Evolutionary conservation across 2,113 vertebrate genomes (phyloP).

Genomic region (Python bivittatus): DNA sequence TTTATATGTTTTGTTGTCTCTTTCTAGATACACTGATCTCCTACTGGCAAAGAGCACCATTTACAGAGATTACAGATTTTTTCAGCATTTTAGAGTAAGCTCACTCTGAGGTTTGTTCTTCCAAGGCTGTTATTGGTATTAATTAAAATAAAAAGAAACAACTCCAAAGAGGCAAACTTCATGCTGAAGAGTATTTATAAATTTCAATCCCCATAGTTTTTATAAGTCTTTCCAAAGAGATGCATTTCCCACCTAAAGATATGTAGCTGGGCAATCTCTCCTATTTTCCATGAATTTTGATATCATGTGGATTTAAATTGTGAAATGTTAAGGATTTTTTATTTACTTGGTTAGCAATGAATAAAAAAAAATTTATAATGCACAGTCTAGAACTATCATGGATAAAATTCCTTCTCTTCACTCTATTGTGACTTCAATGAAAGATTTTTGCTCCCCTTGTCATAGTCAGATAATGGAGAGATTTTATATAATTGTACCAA

Average conservation of each 20-base stretch:
- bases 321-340: not conserved
- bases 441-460: not conserved
- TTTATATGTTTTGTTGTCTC: conserved; percentile 41
- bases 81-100: conserved; percentile 99
- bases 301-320: not conserved
- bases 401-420: not conserved
- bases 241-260: not conserved
- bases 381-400: not conserved
- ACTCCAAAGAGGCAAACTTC: conserved; percentile 10
- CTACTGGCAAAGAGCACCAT: conserved; percentile 94
- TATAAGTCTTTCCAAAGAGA: not conserved
- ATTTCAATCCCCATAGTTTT: not conserved
- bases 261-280: not conserved
- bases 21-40: conserved; percentile 91
- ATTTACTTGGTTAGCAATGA: not conserved
- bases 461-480: not conserved
- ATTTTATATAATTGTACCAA: too few species aligned
- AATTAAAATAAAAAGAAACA: not conserved
- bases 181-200: not conserved
- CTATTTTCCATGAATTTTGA: not conserved
- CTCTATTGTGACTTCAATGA: not conserved
- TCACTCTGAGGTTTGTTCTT: conserved; percentile 22
- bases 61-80: conserved; percentile 95
- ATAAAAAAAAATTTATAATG: not conserved
- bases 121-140: not conserved